These are phyloP conservation scores for Scatophagus argus DNA, from an alignment of 2,113 vertebrate genomes.

Conservation along the genomic window DNA sequence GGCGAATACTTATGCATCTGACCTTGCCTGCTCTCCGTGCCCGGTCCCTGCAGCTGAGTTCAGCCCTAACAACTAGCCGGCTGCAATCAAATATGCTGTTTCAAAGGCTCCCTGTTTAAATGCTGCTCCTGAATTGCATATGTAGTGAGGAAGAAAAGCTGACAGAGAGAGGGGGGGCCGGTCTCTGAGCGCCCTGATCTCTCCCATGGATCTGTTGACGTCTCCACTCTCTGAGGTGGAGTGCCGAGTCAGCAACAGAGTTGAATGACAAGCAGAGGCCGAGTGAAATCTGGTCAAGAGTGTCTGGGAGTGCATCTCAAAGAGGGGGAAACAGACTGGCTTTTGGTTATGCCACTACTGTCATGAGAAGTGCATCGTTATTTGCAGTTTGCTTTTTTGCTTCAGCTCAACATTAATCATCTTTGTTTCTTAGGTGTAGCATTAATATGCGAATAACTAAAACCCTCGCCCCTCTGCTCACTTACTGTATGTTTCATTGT, in stretches of 20 bases:
- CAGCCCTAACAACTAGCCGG: constrained; percentile 3
- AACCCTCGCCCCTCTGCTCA: neutral
- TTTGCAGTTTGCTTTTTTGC: constrained; percentile 7
- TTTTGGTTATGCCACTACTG: constrained; percentile 23
- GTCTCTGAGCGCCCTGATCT: constrained; percentile 43
- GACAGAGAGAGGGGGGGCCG: constrained; percentile 19
- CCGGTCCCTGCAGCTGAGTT: constrained; percentile 29
- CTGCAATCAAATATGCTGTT: constrained; percentile 52
- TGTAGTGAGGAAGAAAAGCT: constrained; percentile 40
- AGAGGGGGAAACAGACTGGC: constrained; percentile 21
- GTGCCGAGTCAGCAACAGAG: constrained; percentile 66
- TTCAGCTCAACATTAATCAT: neutral
- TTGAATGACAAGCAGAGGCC: constrained; percentile 53
- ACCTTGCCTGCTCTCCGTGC: constrained; percentile 51
- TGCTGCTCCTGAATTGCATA: constrained; percentile 15
- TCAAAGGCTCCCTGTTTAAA: constrained; percentile 38
- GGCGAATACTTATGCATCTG: constrained; percentile 36
- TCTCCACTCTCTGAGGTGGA: constrained; percentile 60
- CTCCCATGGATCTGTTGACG: constrained; percentile 58
- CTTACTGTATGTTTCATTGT: neutral
- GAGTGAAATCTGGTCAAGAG: constrained; percentile 43
- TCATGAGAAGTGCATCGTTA: constrained; percentile 12
- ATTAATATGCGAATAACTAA: neutral
- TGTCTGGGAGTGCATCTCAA: constrained; percentile 50
- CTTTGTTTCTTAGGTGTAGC: neutral